A percentile compares a stretch with the other conserved stretches of the same genome.
phyloP scores from a whole-genome alignment of 2,888 invertebrate genomes.

The Pristionchus exspectatus region DNA sequence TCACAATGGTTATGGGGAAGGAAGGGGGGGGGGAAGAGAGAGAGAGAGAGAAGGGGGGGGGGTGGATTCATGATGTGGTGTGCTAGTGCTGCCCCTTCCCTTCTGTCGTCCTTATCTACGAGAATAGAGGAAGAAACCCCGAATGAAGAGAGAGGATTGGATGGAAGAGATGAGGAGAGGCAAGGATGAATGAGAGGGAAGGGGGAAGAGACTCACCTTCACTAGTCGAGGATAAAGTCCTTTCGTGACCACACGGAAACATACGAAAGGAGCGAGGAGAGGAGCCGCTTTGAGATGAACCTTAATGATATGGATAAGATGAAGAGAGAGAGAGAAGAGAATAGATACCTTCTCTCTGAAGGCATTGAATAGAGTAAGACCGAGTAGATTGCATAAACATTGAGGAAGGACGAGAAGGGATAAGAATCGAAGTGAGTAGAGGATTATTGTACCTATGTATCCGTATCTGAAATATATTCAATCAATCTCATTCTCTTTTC shows the following conservation, averaged over 20 bases:
- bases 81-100: not conserved
- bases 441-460: constrained; percentile 69
- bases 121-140: constrained; percentile 22
- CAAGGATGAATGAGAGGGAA: not conserved
- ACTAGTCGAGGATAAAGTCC: constrained; percentile 95
- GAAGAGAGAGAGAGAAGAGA: not conserved
- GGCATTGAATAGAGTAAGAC: constrained; percentile 90
- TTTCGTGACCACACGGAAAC: constrained; percentile 93
- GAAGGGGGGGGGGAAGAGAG: not conserved
- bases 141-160: not conserved
- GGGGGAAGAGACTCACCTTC: constrained; percentile 79
- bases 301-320: constrained; percentile 56
- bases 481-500: not conserved
- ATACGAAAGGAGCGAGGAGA: constrained; percentile 92
- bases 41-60: not conserved
- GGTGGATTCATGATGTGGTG: not conserved
- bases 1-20: not conserved
- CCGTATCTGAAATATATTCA: constrained; percentile 74
- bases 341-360: constrained; percentile 90
- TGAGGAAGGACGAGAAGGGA: constrained; percentile 79
- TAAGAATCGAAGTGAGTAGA: constrained; percentile 75
- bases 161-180: not conserved
- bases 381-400: constrained; percentile 77
- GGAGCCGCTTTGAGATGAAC: constrained; percentile 87
- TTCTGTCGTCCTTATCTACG: constrained; percentile 10